phyloP scores from a whole-genome alignment of 2,797 vertebrate species.

The Balearica regulorum region DNA sequence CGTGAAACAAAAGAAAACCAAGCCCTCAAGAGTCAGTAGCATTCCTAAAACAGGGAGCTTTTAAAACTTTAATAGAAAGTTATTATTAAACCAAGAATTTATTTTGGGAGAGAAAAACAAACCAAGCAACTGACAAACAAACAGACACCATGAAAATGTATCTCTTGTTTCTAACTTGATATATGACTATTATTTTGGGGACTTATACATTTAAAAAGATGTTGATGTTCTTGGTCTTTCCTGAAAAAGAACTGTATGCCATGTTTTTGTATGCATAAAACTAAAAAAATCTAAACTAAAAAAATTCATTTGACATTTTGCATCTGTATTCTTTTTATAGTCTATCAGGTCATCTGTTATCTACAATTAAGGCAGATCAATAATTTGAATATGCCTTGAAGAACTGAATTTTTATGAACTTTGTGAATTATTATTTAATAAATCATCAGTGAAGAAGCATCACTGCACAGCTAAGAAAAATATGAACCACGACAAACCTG shows the following conservation, averaged over 20 bases:
- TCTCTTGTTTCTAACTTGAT: background rate
- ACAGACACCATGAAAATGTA: background rate
- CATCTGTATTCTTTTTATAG: background rate
- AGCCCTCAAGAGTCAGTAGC: accelerated
- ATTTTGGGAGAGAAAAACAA: background rate
- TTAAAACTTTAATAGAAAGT: background rate
- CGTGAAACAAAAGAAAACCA: background rate
- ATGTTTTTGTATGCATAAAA: background rate
- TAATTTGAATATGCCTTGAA: background rate
- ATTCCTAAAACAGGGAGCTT: background rate
- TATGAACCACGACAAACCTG: conserved; percentile 6
- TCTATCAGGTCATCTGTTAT: background rate
- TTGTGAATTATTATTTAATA: conserved; percentile 40
- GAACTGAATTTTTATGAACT: background rate
- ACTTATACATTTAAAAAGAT: background rate
- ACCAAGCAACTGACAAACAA: background rate
- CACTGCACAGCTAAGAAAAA: background rate
- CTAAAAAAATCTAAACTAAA: background rate
- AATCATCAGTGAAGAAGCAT: background rate
- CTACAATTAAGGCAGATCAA: background rate
- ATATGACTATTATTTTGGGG: background rate
- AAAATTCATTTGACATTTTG: background rate
- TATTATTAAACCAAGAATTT: background rate
- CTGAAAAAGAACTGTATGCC: background rate
- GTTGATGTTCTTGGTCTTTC: background rate